These are phyloP conservation scores for Pachydiplax longipennis DNA, from an alignment of 2,888 invertebrate species.

Conservation along the genomic window DNA sequence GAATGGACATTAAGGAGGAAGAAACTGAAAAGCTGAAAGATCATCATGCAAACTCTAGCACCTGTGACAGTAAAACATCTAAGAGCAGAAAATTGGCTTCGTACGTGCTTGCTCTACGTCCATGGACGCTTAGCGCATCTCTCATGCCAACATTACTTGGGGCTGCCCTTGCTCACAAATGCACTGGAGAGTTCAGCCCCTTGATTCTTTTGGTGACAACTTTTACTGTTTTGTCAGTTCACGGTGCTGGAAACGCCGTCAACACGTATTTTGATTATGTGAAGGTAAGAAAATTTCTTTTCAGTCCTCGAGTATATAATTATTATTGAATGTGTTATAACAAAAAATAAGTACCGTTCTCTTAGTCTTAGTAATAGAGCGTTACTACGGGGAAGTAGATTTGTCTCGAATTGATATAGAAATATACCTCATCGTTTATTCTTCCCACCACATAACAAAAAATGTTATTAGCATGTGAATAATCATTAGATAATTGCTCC, in stretches of 20 bases:
- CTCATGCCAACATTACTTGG: constrained; percentile 90
- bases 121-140: constrained; percentile 94
- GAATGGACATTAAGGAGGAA: constrained; percentile 11
- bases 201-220: constrained; percentile 81
- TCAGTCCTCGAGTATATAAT: neutral
- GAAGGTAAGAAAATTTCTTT: constrained; percentile 59
- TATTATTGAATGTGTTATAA: neutral
- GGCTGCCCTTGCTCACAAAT: constrained; percentile 85
- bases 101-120: constrained; percentile 86
- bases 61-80: neutral
- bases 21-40: neutral
- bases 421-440: neutral
- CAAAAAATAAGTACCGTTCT: neutral
- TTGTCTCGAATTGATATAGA: neutral
- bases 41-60: neutral
- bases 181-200: constrained; percentile 74
- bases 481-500: neutral
- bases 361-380: neutral
- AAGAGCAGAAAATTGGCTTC: constrained; percentile 73
- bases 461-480: neutral
- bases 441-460: neutral
- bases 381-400: neutral
- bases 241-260: constrained; percentile 95
- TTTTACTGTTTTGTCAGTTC: constrained; percentile 88
- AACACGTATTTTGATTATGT: constrained; percentile 96